phyloP scores from a whole-genome alignment of 1,140 invertebrate genomes.

The Eumeta japonica region DNA sequence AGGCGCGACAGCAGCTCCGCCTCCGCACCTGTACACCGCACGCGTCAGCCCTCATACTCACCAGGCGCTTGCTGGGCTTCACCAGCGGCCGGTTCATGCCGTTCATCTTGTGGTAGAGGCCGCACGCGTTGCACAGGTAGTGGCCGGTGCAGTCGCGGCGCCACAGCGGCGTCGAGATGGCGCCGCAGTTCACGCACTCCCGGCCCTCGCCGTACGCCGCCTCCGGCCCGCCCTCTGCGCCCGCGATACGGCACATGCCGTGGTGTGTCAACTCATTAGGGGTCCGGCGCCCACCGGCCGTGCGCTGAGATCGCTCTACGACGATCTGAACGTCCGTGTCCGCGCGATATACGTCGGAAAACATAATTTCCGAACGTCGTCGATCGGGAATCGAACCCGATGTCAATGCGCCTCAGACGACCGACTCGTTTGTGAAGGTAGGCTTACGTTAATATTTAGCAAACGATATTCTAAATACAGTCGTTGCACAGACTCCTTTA shows the following conservation, averaged over 20 bases:
- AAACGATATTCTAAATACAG: too few species aligned
- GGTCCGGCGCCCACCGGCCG: slow-evolving; percentile 10
- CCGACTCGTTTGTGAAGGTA: too few species aligned
- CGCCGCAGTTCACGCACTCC: slow-evolving; percentile 96
- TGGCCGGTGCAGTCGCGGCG: slow-evolving; percentile 92
- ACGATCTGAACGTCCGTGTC: slow-evolving; percentile 18
- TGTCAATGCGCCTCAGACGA: too few species aligned
- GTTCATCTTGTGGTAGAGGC: slow-evolving; percentile 95
- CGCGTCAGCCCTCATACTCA: slow-evolving; percentile 56
- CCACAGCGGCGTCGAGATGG: slow-evolving; percentile 94
- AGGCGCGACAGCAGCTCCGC: slow-evolving; percentile 51
- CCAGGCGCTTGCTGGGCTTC: slow-evolving; percentile 86
- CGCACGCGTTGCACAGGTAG: slow-evolving; percentile 97
- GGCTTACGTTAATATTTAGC: slow-evolving; percentile 4
- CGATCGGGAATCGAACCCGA: neutral
- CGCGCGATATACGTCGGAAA: slow-evolving; percentile 14
- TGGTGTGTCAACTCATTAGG: slow-evolving; percentile 6
- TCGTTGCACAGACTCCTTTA: too few species aligned
- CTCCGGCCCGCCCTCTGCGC: slow-evolving; percentile 75
- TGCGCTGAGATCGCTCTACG: too few species aligned
- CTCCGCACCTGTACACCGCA: slow-evolving; percentile 45
- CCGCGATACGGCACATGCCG: neutral
- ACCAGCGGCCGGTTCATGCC: slow-evolving; percentile 88
- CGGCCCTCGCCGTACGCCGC: slow-evolving; percentile 83
- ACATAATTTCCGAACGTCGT: slow-evolving; percentile 19